phyloP scores from a whole-genome alignment of 2,888 invertebrate species.

The Onchidella celtica region DNA sequence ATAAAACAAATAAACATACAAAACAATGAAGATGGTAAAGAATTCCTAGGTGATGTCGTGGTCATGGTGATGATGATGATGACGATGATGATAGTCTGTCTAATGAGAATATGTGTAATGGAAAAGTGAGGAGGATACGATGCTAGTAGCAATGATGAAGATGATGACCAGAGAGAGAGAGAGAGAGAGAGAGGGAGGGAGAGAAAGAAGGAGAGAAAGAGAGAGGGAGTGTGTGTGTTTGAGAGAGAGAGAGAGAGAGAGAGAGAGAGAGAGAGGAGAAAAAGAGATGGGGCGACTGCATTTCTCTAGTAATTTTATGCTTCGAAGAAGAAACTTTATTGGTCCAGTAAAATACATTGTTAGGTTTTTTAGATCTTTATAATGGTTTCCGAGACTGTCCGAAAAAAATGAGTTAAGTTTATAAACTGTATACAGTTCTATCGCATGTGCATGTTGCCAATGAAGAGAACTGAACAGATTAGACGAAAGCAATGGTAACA shows the following conservation, averaged over 20 bases:
- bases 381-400: background rate
- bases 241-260: too few species aligned
- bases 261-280: background rate
- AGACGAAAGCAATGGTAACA: too few species aligned
- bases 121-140: constrained; percentile 29
- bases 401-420: background rate
- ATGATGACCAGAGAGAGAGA: constrained; percentile 8
- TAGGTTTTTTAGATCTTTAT: too few species aligned
- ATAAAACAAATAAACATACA: background rate
- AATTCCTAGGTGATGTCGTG: background rate
- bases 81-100: constrained; percentile 39
- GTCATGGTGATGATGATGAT: constrained; percentile 25
- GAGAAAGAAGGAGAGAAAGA: background rate
- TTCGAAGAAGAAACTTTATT: too few species aligned
- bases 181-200: background rate
- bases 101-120: too few species aligned
- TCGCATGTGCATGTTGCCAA: background rate
- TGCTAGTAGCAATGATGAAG: constrained; percentile 45
- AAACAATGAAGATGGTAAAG: background rate
- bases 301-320: too few species aligned
- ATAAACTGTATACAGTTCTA: background rate
- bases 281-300: background rate
- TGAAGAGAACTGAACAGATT: too few species aligned
- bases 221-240: too few species aligned
- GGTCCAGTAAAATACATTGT: too few species aligned